A percentile compares a stretch with the other conserved stretches of the same genome.
Conservation (phyloP, 2,888 invertebrate species). For the Hemicrepidius hirtus region DNA sequence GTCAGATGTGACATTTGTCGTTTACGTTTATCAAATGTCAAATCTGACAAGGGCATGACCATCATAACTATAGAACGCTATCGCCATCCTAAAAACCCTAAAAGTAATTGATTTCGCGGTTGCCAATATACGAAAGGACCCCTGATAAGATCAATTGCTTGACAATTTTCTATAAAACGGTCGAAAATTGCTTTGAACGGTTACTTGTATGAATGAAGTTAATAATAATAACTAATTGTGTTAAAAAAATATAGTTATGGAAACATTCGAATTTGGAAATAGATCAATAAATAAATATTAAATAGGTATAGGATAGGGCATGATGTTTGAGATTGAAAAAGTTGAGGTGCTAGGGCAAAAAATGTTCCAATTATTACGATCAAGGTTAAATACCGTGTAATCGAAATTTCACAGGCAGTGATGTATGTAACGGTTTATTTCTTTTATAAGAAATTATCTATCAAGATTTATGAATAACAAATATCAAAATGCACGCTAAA, state of each 20-base stretch:
- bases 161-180: no score
- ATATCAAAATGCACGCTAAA: constrained; percentile 17
- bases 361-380: constrained; percentile 31
- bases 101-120: no score
- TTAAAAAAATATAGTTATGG: background rate
- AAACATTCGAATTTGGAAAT: background rate
- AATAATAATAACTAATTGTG: no score
- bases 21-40: no score
- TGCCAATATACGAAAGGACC: no score
- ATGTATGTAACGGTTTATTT: constrained; percentile 33
- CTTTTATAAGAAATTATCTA: constrained; percentile 26
- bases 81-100: no score
- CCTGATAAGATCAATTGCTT: no score
- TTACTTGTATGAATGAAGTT: no score
- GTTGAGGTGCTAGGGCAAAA: constrained; percentile 10
- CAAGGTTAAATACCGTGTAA: constrained; percentile 39
- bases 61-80: no score
- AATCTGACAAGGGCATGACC: no score
- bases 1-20: no score
- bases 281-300: constrained; percentile 1
- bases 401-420: constrained; percentile 35
- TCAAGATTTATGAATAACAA: constrained; percentile 26
- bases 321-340: constrained; percentile 13
- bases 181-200: no score
- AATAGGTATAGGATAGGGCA: constrained; percentile 11